Base-by-base conservation (phyloP, 2,888 invertebrate species). In the Tipula lateralis region DNA sequence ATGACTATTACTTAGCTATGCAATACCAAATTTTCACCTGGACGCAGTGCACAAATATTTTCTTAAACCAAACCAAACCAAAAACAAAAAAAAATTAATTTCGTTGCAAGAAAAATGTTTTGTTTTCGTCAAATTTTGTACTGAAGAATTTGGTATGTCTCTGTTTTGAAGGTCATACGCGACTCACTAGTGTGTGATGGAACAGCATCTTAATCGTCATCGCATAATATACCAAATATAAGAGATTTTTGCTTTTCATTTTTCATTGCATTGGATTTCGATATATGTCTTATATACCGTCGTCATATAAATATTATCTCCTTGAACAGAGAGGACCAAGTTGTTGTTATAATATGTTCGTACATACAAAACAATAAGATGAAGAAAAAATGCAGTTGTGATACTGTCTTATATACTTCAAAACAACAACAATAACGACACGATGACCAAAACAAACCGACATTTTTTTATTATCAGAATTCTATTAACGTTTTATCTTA, bases 141-240 rank as follows among this genome's bases (percentile, higher is more conserved):
- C 66, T 66, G 24, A 82, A 83, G 36, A 36, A 83, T 83, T 83
- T 83, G 83, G 34, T 34, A 34, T 34, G 34, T 36, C 34, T 83
- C 36, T 19, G 16, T 83, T 83, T 34, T 83, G 83, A 83, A 83
- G 83, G 83, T 83, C 83, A 83, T 83, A 34, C 83, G 30, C 83
- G 34, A 24, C 24, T 66, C 24, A 44, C n/a, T 13, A n/a, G 12
- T 12, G 44, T 44, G 44, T 66, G 66, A 24, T 66, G 24, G 24
- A 34, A 16, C 44, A 44, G n/a, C n/a, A 44, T n/a, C 44, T n/a
- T 2, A 4, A 39, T 39, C 39, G n/a, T 39, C 39, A 5, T 39
- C 39, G n/a, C 4, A 44, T 2, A 1, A 36, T 36, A 7, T 36
- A 36, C 9, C 9, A 9, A 36, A 36, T 36, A 44, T n/a, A 34